These are phyloP conservation scores for Patiria miniata DNA, from an alignment of 35 echinoderm and acorn worm genomes.

Conservation along the genomic window DNA sequence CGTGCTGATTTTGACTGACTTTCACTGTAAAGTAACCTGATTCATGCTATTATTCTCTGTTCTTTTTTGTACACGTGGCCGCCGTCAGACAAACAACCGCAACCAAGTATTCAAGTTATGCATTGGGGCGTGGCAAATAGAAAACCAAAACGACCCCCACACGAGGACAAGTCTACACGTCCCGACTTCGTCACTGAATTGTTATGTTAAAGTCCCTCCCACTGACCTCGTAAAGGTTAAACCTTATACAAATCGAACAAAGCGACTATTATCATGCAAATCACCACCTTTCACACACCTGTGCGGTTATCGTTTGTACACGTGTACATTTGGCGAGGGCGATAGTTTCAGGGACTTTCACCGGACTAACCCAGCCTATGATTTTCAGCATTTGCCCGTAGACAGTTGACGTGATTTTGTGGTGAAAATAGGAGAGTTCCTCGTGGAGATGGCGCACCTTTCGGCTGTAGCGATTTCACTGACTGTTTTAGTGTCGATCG, in stretches of 20 bases:
- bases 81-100: no score
- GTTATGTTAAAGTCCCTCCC: not conserved
- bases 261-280: not conserved
- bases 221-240: not conserved
- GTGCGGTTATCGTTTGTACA: constrained; percentile 14
- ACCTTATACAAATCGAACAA: not conserved
- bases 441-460: not conserved
- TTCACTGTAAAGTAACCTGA: no score
- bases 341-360: not conserved
- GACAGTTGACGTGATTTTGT: not conserved
- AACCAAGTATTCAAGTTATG: no score
- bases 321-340: not conserved
- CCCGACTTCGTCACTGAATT: not conserved
- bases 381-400: not conserved
- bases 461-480: not conserved
- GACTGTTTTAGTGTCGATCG: not conserved
- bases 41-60: no score
- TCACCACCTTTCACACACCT: not conserved
- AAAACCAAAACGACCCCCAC: no score
- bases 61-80: no score
- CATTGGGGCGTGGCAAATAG: no score
- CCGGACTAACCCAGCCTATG: not conserved
- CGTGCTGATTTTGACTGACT: no score
- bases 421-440: no score
- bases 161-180: no score